phyloP scores from a whole-genome alignment of 2,888 invertebrate genomes.

The Leptopilina myrica region DNA sequence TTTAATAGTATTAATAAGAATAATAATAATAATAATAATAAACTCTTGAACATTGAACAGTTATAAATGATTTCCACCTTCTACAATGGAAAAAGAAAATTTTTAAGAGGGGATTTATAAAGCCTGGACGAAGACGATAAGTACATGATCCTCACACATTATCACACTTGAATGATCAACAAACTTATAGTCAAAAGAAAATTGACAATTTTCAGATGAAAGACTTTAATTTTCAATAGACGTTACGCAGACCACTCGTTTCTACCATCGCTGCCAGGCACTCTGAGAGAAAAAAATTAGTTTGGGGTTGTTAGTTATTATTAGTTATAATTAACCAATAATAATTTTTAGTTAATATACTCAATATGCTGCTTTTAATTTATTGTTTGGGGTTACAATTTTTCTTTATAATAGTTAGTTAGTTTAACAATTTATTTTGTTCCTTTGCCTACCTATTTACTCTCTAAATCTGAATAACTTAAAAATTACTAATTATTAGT shows the following conservation, averaged over 20 bases:
- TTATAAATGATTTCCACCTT: conserved; percentile 16
- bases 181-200: conserved; percentile 22
- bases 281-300: too few species aligned
- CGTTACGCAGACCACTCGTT: neutral
- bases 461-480: too few species aligned
- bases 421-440: too few species aligned
- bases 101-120: conserved; percentile 18
- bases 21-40: neutral
- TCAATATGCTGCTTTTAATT: too few species aligned
- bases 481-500: too few species aligned
- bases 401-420: too few species aligned
- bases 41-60: neutral
- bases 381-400: too few species aligned
- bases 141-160: conserved; percentile 34
- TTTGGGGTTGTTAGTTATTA: too few species aligned
- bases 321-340: too few species aligned
- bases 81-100: conserved; percentile 8
- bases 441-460: too few species aligned
- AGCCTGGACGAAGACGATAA: conserved; percentile 16
- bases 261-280: neutral
- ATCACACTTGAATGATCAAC: conserved; percentile 17
- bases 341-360: too few species aligned
- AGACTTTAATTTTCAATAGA: conserved; percentile 19
- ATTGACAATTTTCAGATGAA: conserved; percentile 13
- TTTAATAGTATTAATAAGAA: too few species aligned